These are phyloP conservation scores for Monarcha castaneiventris DNA, from an alignment of 2,113 vertebrate genomes.

Conservation along the genomic window DNA sequence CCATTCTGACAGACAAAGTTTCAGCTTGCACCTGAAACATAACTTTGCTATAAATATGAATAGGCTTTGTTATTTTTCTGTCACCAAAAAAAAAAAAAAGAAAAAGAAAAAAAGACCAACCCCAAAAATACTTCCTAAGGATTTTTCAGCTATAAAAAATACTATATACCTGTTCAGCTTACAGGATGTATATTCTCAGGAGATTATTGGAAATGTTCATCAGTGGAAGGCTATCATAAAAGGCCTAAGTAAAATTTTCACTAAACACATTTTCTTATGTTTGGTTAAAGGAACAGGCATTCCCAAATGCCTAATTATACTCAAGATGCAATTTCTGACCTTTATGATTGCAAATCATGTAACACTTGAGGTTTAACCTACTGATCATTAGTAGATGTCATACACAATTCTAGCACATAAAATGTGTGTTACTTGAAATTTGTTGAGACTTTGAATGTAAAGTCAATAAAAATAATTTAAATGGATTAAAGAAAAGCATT, in stretches of 20 bases:
- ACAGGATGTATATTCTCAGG: background rate
- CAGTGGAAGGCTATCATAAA: background rate
- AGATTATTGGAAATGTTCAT: background rate
- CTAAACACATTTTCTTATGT: background rate
- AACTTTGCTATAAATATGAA: background rate
- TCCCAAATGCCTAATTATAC: slow-evolving; percentile 25
- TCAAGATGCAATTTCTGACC: background rate
- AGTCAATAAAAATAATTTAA: background rate
- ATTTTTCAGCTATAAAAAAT: background rate
- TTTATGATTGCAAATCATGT: slow-evolving; percentile 34
- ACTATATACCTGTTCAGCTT: accelerated
- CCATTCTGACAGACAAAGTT: background rate
- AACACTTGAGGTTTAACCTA: background rate
- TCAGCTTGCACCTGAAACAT: background rate
- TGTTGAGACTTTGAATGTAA: background rate
- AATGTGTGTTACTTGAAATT: background rate
- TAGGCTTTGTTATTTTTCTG: background rate
- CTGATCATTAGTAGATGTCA: slow-evolving; percentile 3
- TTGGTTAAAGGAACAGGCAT: background rate
- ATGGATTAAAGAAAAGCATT: background rate
- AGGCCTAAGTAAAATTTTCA: background rate
- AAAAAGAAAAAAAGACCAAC: background rate
- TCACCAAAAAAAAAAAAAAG: background rate
- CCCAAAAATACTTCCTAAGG: background rate
- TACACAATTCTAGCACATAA: background rate